Base-by-base conservation (phyloP, 1,140 invertebrate species). In the Heliconius himera region DNA sequence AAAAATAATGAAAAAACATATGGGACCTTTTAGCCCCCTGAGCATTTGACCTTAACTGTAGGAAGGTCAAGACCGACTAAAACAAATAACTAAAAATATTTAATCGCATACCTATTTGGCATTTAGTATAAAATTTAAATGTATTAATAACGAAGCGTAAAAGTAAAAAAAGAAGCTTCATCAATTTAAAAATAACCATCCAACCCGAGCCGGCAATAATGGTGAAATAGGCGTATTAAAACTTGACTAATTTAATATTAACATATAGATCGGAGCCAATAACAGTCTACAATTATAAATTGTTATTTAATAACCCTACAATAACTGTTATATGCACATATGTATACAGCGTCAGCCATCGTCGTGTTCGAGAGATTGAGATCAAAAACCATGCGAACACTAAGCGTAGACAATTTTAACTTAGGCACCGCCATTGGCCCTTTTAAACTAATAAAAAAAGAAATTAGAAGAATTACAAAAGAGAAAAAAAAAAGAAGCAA, bases 381-480 rank as follows among this genome's bases (percentile, higher is more conserved):
- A 83, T 83, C 79, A 81, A 70, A 76, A 49, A 78, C 75, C 76
- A 77, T 74, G 29, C 70, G 41, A 78, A 76, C 70, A 38, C 36
- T 38, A 26, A 36, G 8, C 8, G 36, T 72, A 38, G 36, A 72
- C 70, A 41, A 72, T 36, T 72, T 20, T 36, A 13, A 72, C 33
- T 41, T 11, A 70, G 16, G 3, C 70, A 70, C 22, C 26, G 33
- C 72, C 54, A 74, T 75, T 78, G 73, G 73, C 75, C 79, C 72
- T 71, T 77, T 60, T 20, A 76, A 70, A 60, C 81, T 80, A 29
- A 77, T 66, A 60, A 66, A 29, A 77, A 60, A 51, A 66, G 46
- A 77, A 82, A 82, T 84, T 85, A 84, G 78, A 85, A 83, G 82
- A 83, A 79, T 88, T 85, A 87, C 60, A 29, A 66, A 66, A 66